Conservation (phyloP, 2,888 invertebrate genomes). For the Arctia plantaginis region DNA sequence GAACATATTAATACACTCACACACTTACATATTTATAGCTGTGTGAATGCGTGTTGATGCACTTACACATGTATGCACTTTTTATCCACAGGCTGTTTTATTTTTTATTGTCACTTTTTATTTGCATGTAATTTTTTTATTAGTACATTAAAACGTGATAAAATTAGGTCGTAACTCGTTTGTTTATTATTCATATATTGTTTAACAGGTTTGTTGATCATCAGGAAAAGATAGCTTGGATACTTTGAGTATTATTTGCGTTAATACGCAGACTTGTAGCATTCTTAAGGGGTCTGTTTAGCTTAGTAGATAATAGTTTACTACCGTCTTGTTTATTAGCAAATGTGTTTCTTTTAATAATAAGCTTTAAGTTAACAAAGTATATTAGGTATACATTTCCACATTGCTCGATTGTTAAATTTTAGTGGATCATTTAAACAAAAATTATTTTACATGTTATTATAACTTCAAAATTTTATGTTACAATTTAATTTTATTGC, state of each 20-base stretch:
- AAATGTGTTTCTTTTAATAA: neutral
- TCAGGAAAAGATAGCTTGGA: conserved; percentile 44
- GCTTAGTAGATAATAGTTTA: neutral
- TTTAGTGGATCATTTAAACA: conserved; percentile 1
- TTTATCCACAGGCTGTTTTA: conserved; percentile 64
- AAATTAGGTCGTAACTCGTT: conserved; percentile 50
- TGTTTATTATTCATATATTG: conserved; percentile 51
- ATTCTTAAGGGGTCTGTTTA: neutral
- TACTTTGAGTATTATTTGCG: conserved; percentile 11
- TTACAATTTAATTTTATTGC: conserved; percentile 9
- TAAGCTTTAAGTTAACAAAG: neutral
- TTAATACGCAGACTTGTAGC: neutral
- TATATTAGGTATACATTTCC: neutral
- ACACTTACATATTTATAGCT: conserved; percentile 38
- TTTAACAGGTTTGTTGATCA: conserved; percentile 41
- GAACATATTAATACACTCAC: conserved; percentile 55
- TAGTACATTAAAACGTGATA: conserved; percentile 51
- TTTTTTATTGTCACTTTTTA: conserved; percentile 54
- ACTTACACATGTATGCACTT: conserved; percentile 58
- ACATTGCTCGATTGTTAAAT: neutral
- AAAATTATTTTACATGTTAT: conserved; percentile 9
- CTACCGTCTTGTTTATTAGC: neutral
- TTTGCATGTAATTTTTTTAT: conserved; percentile 40
- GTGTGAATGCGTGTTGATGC: conserved; percentile 62
- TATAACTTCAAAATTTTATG: conserved; percentile 15